phyloP scores from a whole-genome alignment of 2,797 vertebrate species.

The Typhlichthys subterraneus region DNA sequence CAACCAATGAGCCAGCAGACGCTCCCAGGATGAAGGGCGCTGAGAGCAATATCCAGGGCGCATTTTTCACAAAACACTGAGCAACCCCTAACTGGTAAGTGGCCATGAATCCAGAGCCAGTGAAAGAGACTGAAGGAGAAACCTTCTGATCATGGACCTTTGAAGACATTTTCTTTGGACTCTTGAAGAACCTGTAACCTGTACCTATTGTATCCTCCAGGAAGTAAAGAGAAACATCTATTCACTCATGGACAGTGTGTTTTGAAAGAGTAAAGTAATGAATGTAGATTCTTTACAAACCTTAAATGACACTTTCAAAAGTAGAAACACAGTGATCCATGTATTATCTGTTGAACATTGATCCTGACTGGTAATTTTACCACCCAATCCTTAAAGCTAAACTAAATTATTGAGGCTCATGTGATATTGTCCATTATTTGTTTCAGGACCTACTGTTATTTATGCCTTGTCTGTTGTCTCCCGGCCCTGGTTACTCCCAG shows the following conservation, averaged over 20 bases:
- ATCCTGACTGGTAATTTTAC: neutral
- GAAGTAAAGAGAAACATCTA: neutral
- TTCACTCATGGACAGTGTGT: neutral
- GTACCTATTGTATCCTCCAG: neutral
- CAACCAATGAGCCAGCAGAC: slow-evolving; percentile 86
- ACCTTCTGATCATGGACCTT: slow-evolving; percentile 20
- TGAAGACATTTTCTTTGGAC: slow-evolving; percentile 49
- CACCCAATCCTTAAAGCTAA: slow-evolving; percentile 28
- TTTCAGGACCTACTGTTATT: too few relatives aligned
- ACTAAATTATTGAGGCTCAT: slow-evolving; percentile 57
- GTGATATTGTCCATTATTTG: slow-evolving; percentile 29
- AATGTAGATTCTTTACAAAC: too few relatives aligned
- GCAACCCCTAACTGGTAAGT: slow-evolving; percentile 88
- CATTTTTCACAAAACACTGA: slow-evolving; percentile 81
- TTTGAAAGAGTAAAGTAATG: too few relatives aligned
- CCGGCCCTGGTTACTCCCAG: too few relatives aligned
- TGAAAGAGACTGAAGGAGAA: slow-evolving; percentile 77
- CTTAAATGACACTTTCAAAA: too few relatives aligned
- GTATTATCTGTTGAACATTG: neutral
- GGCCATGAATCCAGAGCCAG: slow-evolving; percentile 88
- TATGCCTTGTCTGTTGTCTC: too few relatives aligned
- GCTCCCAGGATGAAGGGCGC: slow-evolving; percentile 84
- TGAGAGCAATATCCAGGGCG: slow-evolving; percentile 78
- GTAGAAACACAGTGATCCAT: neutral
- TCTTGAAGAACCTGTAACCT: neutral